Evolutionary conservation across 2,888 invertebrate species (phyloP), one percentile per base, ranked within the genome.

Genomic region (Hirtodrosophila histrioides): DNA sequence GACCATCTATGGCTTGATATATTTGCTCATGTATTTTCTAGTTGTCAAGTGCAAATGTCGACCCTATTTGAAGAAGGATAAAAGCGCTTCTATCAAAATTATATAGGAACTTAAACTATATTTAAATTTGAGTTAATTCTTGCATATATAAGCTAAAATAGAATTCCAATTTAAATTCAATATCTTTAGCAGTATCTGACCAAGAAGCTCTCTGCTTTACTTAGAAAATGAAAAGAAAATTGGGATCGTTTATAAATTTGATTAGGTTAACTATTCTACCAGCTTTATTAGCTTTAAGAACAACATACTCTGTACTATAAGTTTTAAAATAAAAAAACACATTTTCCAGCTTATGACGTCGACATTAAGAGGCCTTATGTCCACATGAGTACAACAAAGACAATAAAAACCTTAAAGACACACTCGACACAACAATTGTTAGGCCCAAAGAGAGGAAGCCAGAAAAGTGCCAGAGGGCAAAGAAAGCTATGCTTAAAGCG

Each of bases 1-100:
- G 56, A 91, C 89, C 57, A 54, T 88, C 12, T 88, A 84, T 48
- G 86, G 83, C 3, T 33, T 89, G 10, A 46, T 83, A 17, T 81
- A 84, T 53, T 49, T 86, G 11, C 39, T 73, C 0, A 23, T 85
- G 23, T 80, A 73, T 48, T 70, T 66, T 58, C 3, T 87, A 11
- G 39, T 66, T 46, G 63, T 66, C 12, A 70, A 77, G 56, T 68
- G 77, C 63, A 68, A 68, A 53, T 60, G 29, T 24, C 46, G 40
- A 8, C 23, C 44, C 1, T 11, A 8, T 7, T 27, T 43, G 8
- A 48, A 39, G 29, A 11, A 7, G 12, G n/a, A 46, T 11, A 24
- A 24, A 23, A 33, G 4, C 4, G 1, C 7, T 4, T 2, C 27
- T 2, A 12, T 11, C 3, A 35, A 45, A 36, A 4, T 35, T n/a